Percentiles rank a stretch among this genome's conserved stretches.
phyloP scores from a whole-genome alignment of 1,140 invertebrate genomes.

The Oedothorax gibbosus region DNA sequence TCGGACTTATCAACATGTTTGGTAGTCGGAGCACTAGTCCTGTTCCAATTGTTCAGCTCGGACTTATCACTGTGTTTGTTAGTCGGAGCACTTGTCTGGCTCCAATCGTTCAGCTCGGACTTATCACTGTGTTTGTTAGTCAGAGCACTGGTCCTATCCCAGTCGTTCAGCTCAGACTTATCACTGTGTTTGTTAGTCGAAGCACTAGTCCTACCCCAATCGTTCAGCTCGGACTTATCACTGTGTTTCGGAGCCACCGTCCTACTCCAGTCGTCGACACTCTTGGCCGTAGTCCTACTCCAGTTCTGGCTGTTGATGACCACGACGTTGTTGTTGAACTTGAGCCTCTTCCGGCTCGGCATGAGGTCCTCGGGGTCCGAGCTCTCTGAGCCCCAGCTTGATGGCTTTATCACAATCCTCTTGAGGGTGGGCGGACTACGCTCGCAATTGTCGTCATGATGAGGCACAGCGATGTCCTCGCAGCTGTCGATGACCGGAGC shows the following conservation, averaged over 20 bases:
- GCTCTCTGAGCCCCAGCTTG: slow-evolving; percentile 2
- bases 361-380: slow-evolving; percentile 29
- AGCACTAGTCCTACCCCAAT: not conserved
- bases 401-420: slow-evolving; percentile 51
- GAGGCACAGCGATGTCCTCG: slow-evolving; percentile 39
- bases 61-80: not conserved
- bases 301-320: not conserved
- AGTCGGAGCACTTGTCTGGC: not conserved
- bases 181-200: not conserved
- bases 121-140: not conserved
- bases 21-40: not conserved
- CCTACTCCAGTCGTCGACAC: not conserved
- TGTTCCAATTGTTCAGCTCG: not conserved
- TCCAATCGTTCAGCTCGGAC: not conserved
- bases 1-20: not conserved
- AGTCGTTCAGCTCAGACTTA: not conserved
- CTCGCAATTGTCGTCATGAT: slow-evolving; percentile 28
- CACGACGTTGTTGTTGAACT: slow-evolving; percentile 15
- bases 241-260: not conserved
- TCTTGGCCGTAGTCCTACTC: not conserved
- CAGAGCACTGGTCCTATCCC: not conserved
- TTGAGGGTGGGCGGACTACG: slow-evolving; percentile 53
- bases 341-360: slow-evolving; percentile 22
- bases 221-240: slow-evolving; percentile 4
- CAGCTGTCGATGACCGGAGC: slow-evolving; percentile 58